phyloP scores from a whole-genome alignment of 2,888 invertebrate genomes.

The Glaucopsyche alexis region DNA sequence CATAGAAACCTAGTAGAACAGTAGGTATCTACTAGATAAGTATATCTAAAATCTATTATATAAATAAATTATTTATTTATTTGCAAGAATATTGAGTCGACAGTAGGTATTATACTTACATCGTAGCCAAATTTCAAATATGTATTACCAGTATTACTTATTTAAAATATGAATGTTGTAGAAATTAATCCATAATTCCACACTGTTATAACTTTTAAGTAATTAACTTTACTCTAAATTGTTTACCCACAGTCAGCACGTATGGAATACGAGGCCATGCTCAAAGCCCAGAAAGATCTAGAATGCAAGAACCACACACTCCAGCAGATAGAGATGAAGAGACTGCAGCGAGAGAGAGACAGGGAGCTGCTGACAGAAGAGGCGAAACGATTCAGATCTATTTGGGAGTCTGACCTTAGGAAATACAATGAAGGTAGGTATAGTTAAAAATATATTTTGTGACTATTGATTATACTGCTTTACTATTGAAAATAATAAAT shows the following conservation, averaged over 20 bases:
- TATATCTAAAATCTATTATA: too few species aligned
- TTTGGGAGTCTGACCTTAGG: background rate
- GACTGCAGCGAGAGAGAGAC: background rate
- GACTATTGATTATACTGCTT: too few species aligned
- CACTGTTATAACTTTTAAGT: background rate
- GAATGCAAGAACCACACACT: background rate
- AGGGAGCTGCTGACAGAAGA: background rate
- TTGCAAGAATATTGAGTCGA: too few species aligned
- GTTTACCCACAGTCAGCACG: background rate
- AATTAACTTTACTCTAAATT: background rate
- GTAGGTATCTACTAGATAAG: too few species aligned
- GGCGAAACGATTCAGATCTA: background rate
- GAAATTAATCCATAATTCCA: too few species aligned
- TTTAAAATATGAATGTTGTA: too few species aligned
- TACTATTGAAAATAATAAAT: too few species aligned
- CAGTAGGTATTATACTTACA: too few species aligned
- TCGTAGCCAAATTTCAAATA: too few species aligned
- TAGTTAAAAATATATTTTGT: background rate
- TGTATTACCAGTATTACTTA: too few species aligned
- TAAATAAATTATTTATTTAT: too few species aligned
- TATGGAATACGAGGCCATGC: background rate
- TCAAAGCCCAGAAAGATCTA: background rate
- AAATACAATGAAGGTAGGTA: background rate
- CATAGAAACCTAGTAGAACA: too few species aligned
- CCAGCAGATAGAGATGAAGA: conserved; percentile 1